Evolutionary conservation across 2,113 vertebrate genomes (phyloP).

Genomic region (Burhinus bistriatus): DNA sequence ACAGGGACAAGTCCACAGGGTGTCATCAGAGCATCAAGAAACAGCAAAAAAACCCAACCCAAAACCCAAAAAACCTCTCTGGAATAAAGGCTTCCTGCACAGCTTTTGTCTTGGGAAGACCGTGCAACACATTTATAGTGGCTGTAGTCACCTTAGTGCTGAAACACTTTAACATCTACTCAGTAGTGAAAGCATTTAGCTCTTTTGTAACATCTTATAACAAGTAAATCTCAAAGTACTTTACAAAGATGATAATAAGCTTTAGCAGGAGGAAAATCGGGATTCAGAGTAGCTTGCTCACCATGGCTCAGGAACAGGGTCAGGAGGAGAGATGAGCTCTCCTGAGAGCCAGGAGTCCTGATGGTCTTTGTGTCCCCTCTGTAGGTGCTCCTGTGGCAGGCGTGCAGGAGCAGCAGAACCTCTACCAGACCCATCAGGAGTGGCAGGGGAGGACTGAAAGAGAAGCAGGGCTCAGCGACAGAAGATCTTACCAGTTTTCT

Average conservation of each 20-base stretch:
- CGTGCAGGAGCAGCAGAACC: not conserved
- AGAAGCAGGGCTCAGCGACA: not conserved
- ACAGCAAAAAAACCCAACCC: not conserved
- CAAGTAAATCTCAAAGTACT: not conserved
- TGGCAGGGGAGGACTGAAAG: not conserved
- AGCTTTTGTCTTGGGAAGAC: not conserved
- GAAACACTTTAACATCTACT: not conserved
- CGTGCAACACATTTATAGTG: fast-evolving
- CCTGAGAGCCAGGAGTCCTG: not conserved
- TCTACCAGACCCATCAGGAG: no score
- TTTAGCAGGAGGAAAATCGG: not conserved
- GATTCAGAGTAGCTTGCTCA: not conserved
- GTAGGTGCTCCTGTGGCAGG: not conserved
- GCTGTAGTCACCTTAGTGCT: not conserved
- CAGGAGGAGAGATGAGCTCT: not conserved
- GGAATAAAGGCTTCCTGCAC: not conserved
- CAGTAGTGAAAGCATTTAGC: not conserved
- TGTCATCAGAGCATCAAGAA: not conserved
- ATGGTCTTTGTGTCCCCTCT: not conserved
- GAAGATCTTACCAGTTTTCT: no score
- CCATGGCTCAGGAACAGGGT: not conserved
- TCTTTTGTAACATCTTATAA: not conserved
- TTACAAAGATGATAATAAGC: not conserved
- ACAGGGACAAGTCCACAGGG: slow-evolving; percentile 21
- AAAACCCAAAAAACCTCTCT: not conserved